phyloP scores from a whole-genome alignment of 2,113 vertebrate species.

The Heptranchias perlo region DNA sequence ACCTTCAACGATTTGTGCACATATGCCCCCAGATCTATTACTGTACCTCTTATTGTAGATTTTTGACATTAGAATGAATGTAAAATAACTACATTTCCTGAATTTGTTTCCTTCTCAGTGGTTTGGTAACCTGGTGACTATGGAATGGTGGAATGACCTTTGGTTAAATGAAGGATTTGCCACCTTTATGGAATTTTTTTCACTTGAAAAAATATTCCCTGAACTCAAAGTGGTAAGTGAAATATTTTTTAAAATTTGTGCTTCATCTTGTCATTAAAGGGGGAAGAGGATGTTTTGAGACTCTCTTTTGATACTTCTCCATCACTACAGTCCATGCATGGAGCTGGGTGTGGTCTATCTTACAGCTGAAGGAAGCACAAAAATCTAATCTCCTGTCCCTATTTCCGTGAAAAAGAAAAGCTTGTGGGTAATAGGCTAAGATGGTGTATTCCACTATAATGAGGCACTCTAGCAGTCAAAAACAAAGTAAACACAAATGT shows the following conservation, averaged over 20 bases:
- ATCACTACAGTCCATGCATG: background rate
- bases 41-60: too few relatives aligned
- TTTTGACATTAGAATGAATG: background rate
- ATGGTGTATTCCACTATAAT: background rate
- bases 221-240: slow-evolving; percentile 73
- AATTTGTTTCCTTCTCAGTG: slow-evolving; percentile 60
- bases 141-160: slow-evolving; percentile 94
- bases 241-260: background rate
- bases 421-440: background rate
- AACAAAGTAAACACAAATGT: background rate
- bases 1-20: too few relatives aligned
- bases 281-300: background rate
- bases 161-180: slow-evolving; percentile 98
- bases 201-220: slow-evolving; percentile 65
- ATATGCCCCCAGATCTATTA: too few relatives aligned
- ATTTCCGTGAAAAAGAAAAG: background rate
- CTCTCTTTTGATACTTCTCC: background rate
- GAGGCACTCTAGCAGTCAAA: background rate
- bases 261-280: background rate
- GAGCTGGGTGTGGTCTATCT: background rate
- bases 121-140: slow-evolving; percentile 96
- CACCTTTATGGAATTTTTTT: slow-evolving; percentile 86
- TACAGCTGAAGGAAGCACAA: background rate
- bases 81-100: background rate
- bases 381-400: background rate